Evolutionary conservation across 2,888 invertebrate genomes (phyloP), one percentile per base, ranked within the genome.

Genomic region (Melipona beecheii): DNA sequence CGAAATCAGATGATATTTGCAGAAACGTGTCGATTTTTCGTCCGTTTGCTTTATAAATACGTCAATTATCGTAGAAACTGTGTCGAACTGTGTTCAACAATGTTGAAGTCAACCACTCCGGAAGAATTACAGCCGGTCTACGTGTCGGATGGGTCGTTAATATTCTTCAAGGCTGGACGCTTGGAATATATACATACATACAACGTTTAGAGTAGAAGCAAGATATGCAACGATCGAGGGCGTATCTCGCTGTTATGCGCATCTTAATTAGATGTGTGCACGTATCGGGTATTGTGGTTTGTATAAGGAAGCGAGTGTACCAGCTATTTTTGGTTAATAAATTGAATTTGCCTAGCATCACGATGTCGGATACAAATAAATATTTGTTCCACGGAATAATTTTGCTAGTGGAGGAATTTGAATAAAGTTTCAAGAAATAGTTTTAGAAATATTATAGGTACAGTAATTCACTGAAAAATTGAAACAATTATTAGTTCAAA

Each of bases 1-100:
- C 83, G 83, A 86, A 85, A 86, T 80, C 70, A 43, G 77, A 72
- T 64, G 73, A 82, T 79, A 78, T 85, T 86, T 79, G 70, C 76
- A 73, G 70, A 77, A 81, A 64, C 70, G 52, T 21, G 31, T 9
- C 49, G 27, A n/a, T 27, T 31, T 78, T 13, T 19, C 31, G 58
- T 24, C 49, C 31, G n/a, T 58, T 70, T 6, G 27, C 56, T 58
- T 71, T 56, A 21, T 11, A 62, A 58, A 60, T n/a, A n/a, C 54
- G 60, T 27, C 50, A 74, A 77, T 83, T 71, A 66, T 52, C 50
- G 50, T 73, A n/a, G n/a, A 52, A 73, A 64, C 21, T 11, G 13
- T 50, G 54, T 24, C 27, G n/a, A 31, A 24, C 15, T 43, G 43
- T 43, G 43, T 43, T 43, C 43, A 9, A 43, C 43, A 43, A 43